Evolutionary conservation across 2,113 vertebrate species (phyloP).

Genomic region (Thalassoma bifasciatum): DNA sequence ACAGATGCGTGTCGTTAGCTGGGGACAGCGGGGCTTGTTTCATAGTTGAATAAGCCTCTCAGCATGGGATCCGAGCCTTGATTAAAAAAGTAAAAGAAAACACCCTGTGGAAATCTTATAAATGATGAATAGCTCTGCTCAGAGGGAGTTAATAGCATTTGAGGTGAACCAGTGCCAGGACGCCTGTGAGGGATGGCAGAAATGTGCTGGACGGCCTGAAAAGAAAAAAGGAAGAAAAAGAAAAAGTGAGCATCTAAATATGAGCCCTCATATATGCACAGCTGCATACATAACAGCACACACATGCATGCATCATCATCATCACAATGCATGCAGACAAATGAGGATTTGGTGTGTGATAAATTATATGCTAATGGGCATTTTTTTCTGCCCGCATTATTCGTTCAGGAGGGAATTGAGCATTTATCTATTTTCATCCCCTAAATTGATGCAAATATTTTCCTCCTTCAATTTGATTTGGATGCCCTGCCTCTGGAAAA

Average conservation of each 20-base stretch:
- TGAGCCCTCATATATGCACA: background rate
- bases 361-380: constrained; percentile 24
- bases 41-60: constrained; percentile 60
- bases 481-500: constrained; percentile 26
- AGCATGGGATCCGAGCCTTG: constrained; percentile 57
- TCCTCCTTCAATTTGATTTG: constrained; percentile 41
- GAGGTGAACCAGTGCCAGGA: constrained; percentile 47
- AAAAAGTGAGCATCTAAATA: constrained; percentile 13
- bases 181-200: constrained; percentile 16
- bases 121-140: constrained; percentile 65
- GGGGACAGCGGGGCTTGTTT: constrained; percentile 63
- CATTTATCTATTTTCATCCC: constrained; percentile 23
- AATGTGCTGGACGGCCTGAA: constrained; percentile 32
- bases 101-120: constrained; percentile 51
- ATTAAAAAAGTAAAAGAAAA: constrained; percentile 70
- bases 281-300: constrained; percentile 1
- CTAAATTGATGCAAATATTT: constrained; percentile 18
- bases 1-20: constrained; percentile 54
- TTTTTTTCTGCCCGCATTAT: constrained; percentile 12
- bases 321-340: background rate
- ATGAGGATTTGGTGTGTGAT: background rate
- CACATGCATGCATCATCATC: background rate
- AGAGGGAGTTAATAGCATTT: constrained; percentile 53
- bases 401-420: background rate
- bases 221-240: too few relatives aligned